These are phyloP conservation scores for Sylvilagus floridanus DNA, from an alignment of 2,797 vertebrate genomes.

Conservation along the genomic window DNA sequence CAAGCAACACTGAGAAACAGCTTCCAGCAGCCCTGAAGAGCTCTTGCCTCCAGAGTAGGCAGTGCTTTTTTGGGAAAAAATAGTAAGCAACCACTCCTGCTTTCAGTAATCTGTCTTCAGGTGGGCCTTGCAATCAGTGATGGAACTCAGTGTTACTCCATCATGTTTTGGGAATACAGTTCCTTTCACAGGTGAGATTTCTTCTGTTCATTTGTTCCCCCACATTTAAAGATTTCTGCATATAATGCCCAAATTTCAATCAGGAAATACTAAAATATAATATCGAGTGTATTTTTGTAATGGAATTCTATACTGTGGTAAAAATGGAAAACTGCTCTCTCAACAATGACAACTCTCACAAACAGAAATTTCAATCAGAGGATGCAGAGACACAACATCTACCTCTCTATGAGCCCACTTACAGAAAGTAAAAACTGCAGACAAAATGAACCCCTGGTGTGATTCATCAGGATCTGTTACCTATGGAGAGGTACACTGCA, in stretches of 20 bases:
- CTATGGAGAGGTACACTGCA: not conserved
- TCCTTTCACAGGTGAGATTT: not conserved
- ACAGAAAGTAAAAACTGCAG: not conserved
- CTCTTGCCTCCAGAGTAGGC: not conserved
- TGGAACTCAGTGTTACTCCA: constrained; percentile 7
- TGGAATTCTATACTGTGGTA: not conserved
- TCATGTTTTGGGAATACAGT: constrained; percentile 30
- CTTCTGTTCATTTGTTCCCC: not conserved
- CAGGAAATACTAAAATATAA: constrained; percentile 30
- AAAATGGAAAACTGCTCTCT: not conserved
- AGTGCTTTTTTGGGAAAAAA: not conserved
- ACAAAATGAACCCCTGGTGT: not conserved
- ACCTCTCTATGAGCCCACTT: too few relatives aligned
- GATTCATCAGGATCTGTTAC: not conserved
- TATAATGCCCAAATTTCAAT: not conserved
- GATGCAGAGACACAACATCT: not conserved
- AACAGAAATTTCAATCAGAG: not conserved
- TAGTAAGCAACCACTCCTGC: not conserved
- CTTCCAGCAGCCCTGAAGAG: not conserved
- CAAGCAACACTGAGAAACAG: not conserved
- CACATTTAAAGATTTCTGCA: constrained; percentile 1
- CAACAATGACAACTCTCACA: not conserved
- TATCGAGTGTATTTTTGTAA: not conserved
- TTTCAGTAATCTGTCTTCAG: not conserved
- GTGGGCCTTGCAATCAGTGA: not conserved